Conservation (phyloP, 2,888 invertebrate genomes). For the Callyntrura guangdongensis region DNA sequence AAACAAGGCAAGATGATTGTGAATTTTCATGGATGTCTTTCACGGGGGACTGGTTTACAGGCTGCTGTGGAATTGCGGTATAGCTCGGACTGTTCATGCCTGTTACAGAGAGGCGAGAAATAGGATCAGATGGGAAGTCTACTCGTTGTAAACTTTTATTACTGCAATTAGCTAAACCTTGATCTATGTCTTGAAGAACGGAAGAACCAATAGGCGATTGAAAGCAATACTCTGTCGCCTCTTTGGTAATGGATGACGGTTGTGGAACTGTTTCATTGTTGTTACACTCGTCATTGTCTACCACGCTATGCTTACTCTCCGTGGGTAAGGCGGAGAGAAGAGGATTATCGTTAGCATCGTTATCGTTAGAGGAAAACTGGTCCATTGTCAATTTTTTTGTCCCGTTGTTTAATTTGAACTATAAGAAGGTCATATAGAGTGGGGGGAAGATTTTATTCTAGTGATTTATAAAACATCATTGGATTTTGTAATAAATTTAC, state of each 20-base stretch:
- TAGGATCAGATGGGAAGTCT: slow-evolving; percentile 11
- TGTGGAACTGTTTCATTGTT: neutral
- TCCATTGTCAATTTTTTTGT: slow-evolving; percentile 5
- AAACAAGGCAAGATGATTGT: no score
- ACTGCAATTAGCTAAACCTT: slow-evolving; percentile 34
- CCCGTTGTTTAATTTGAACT: no score
- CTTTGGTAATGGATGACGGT: no score
- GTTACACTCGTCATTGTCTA: neutral
- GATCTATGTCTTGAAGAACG: slow-evolving; percentile 1
- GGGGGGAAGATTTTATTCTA: no score
- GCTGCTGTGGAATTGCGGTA: no score
- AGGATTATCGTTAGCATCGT: no score
- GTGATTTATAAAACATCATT: no score
- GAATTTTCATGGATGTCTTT: slow-evolving; percentile 7
- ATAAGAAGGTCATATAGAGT: no score
- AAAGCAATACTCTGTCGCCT: neutral
- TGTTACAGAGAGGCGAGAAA: slow-evolving; percentile 13
- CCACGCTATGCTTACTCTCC: no score
- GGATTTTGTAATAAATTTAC: no score
- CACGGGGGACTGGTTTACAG: no score
- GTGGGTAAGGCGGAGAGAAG: no score
- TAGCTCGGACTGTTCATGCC: neutral
- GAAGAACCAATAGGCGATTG: slow-evolving; percentile 4
- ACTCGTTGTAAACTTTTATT: slow-evolving; percentile 32
- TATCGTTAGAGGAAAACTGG: slow-evolving; percentile 20